phyloP scores from a whole-genome alignment of 1,140 invertebrate species.

The Diabrotica virgifera region DNA sequence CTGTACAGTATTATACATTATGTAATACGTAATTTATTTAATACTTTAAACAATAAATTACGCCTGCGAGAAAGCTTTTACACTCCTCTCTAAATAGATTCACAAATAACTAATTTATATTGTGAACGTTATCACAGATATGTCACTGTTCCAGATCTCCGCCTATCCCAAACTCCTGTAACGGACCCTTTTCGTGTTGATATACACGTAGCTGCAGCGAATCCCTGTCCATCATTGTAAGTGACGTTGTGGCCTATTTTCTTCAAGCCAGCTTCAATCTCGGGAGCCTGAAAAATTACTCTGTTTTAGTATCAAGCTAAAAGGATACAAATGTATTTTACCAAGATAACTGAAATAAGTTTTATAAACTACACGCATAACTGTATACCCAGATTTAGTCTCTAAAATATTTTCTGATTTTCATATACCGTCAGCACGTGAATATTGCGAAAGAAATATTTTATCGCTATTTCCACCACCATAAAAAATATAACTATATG shows the following conservation, averaged over 20 bases:
- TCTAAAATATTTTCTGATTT: neutral
- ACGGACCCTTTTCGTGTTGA: conserved; percentile 44
- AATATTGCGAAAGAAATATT: neutral
- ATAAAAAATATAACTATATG: no score
- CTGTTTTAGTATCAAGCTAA: neutral
- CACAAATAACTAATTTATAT: no score
- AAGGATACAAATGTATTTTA: conserved; percentile 7
- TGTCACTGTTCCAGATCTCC: conserved; percentile 52
- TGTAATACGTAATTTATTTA: no score
- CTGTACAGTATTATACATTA: no score
- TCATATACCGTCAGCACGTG: neutral
- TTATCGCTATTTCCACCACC: conserved; percentile 58
- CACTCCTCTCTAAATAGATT: no score
- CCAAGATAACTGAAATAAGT: neutral
- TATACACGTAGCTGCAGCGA: conserved; percentile 56
- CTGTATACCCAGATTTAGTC: conserved; percentile 57
- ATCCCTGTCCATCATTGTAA: conserved; percentile 49
- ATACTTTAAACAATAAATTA: no score
- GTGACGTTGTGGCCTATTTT: conserved; percentile 52
- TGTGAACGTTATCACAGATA: conserved; percentile 13
- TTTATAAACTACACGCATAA: conserved; percentile 53
- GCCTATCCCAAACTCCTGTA: conserved; percentile 56
- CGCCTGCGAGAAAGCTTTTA: no score
- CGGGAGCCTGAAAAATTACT: conserved; percentile 41
- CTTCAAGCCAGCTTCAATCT: conserved; percentile 46